Base-by-base conservation (phyloP, 2,113 vertebrate genomes). In the Phalacrocorax aristotelis region DNA sequence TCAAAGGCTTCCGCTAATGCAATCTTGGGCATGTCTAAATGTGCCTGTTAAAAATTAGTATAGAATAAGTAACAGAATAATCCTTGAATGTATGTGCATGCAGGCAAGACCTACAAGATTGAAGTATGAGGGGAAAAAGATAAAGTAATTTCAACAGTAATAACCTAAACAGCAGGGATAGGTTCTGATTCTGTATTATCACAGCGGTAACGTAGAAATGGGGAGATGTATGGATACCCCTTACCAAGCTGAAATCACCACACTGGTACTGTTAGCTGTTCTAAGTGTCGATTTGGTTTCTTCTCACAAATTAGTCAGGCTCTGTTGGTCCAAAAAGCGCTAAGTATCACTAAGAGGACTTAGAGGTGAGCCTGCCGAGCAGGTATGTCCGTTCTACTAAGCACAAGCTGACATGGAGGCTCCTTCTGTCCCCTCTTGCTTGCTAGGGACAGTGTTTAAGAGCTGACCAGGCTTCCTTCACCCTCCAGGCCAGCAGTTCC, bases 81-180 rank as follows among this genome's bases (percentile, higher is more conserved):
- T 38, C 78, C 10, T 8, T 64, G 42, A 71, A 29, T 34, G 3
- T 12, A 4, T 2, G 12, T 15, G 16, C 11, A 23, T 0, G 2
- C 66, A 75, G 49, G 36, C 36, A 48, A 69, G 34, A 70, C 26
- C 27, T 18, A 26, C 0, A 6, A 66, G 36, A 60, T 7, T 2
- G 2, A 72, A 87, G 15, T 23, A n/a, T 6, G 58, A 76, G 57
- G 16, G 26, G 4, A 34, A 57, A 62, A 68, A 66, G 16, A 1
- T 25, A 58, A 40, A 11, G 27, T 38, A 20, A 49, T 61, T 87
- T 89, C 32, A 71, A 54, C 55, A 51, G 4, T 36, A 78, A 32
- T 6, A 74, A 74, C 10, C 61, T 46, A 71, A 55, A 48, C 15
- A 87, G 57, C 54, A 48, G 22, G 2, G 18, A 25, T 4, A 8